A percentile compares a stretch with the other conserved stretches of the same genome.
Evolutionary conservation across 2,888 invertebrate species (phyloP).

Genomic region (Fissipunctia ypsillon): DNA sequence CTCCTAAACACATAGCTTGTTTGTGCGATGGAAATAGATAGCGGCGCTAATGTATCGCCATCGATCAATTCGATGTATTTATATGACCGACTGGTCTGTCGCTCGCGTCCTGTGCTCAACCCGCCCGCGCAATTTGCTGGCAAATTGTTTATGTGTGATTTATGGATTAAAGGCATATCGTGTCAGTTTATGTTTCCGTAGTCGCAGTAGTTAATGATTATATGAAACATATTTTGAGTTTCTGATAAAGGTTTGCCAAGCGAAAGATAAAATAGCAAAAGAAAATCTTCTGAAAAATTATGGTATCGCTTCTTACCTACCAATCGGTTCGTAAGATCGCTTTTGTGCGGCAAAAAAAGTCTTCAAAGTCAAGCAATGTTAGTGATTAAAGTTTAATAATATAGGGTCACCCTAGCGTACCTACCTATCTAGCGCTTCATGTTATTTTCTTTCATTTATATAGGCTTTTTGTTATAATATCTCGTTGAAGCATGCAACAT

Average conservation of each 20-base stretch:
- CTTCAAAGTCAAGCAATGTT: slow-evolving; percentile 16
- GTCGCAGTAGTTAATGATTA: not conserved
- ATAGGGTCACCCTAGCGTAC: slow-evolving; percentile 1
- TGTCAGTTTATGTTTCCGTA: slow-evolving; percentile 15
- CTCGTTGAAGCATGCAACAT: slow-evolving; percentile 21
- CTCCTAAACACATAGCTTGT: slow-evolving; percentile 45
- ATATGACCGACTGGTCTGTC: slow-evolving; percentile 53
- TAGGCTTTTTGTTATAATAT: slow-evolving; percentile 17
- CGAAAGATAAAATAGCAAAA: not conserved
- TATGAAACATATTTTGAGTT: not conserved
- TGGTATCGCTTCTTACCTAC: not conserved
- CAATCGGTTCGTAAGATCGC: not conserved
- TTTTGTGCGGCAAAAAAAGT: not conserved
- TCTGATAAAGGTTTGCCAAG: not conserved
- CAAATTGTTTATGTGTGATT: slow-evolving; percentile 55
- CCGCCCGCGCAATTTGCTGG: slow-evolving; percentile 40
- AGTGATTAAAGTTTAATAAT: not conserved
- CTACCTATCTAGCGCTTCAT: not conserved
- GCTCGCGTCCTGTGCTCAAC: slow-evolving; percentile 51
- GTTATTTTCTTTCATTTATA: slow-evolving; percentile 2
- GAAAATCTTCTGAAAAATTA: not conserved
- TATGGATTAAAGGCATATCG: slow-evolving; percentile 34
- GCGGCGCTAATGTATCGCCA: slow-evolving; percentile 64
- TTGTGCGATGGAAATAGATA: slow-evolving; percentile 53
- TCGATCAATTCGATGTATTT: slow-evolving; percentile 66